phyloP scores from a whole-genome alignment of 2,797 vertebrate species.

The Muscicapa comitata region DNA sequence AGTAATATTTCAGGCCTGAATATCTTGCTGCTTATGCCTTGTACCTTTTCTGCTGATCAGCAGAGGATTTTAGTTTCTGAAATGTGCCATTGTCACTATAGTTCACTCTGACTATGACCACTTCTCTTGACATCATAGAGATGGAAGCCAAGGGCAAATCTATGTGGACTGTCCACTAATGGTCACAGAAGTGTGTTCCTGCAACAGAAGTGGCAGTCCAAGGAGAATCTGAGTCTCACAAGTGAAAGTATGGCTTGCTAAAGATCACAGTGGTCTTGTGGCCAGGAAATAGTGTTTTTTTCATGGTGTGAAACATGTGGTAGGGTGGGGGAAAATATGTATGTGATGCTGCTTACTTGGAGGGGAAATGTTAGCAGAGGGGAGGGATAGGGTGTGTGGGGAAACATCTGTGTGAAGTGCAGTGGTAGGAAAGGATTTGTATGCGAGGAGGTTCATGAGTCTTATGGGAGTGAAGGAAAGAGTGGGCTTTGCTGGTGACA shows the following conservation, averaged over 20 bases:
- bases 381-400: neutral
- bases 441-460: neutral
- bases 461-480: neutral
- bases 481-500: neutral
- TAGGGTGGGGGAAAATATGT: neutral
- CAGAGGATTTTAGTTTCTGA: neutral
- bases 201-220: neutral
- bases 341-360: neutral
- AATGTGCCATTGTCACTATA: neutral
- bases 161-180: neutral
- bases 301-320: neutral
- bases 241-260: neutral
- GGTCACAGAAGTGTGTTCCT: neutral
- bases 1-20: neutral
- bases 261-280: neutral
- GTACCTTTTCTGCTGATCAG: neutral
- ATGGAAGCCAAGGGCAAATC: neutral
- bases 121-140: neutral
- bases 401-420: neutral
- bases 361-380: neutral
- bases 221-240: neutral
- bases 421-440: neutral
- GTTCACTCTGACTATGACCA: neutral
- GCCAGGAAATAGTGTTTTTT: slow-evolving; percentile 14
- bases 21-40: neutral